phyloP scores from a whole-genome alignment of 2,797 vertebrate genomes.

The Strix occidentalis region DNA sequence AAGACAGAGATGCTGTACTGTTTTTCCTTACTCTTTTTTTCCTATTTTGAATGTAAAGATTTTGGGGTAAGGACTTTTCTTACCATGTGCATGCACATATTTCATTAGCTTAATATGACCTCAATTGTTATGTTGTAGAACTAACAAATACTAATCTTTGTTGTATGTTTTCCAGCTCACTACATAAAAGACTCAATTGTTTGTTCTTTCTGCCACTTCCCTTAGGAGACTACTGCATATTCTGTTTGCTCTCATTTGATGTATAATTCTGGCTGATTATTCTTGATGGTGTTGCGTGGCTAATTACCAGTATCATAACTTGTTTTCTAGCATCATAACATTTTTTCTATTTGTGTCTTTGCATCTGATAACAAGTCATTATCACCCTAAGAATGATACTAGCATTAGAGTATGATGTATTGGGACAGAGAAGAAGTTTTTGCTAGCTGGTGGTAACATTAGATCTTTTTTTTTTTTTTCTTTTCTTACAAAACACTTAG shows the following conservation, averaged over 20 bases:
- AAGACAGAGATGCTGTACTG: not conserved
- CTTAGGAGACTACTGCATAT: not conserved
- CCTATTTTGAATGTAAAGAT: not conserved
- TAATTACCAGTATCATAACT: not conserved
- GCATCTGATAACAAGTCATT: not conserved
- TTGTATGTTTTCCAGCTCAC: not conserved
- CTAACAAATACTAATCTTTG: not conserved
- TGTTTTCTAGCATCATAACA: not conserved
- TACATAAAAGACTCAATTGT: not conserved
- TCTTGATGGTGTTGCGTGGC: not conserved
- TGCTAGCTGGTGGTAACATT: not conserved
- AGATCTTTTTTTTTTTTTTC: not conserved
- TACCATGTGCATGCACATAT: not conserved
- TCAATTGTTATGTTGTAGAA: not conserved
- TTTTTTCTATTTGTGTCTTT: not conserved
- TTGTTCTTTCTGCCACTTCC: not conserved
- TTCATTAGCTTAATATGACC: not conserved
- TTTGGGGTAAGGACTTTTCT: not conserved
- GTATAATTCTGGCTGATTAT: not conserved
- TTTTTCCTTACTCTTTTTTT: not conserved
- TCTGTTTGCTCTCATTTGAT: conserved; percentile 6
- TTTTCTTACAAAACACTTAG: not conserved
- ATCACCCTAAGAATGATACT: not conserved
- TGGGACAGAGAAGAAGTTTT: not conserved
- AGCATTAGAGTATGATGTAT: not conserved